Evolutionary conservation across 2,113 vertebrate species (phyloP), one percentile per base, ranked within the genome.

Genomic region (Otocyon megalotis): DNA sequence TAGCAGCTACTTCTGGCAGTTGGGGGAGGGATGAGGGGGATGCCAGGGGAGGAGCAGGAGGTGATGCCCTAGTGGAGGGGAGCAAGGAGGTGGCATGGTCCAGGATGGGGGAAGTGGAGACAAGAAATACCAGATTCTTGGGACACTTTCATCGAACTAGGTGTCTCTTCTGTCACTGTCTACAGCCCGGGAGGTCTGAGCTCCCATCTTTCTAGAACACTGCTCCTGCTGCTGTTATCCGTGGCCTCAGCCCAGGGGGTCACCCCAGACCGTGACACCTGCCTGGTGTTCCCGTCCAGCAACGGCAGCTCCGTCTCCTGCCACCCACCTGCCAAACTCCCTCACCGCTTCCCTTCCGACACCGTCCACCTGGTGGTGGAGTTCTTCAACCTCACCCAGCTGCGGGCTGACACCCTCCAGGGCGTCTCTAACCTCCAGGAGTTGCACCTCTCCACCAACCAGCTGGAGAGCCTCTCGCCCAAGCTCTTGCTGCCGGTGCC

Each of bases 371-470:
- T 99, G 80, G 98, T 98, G 0, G 97, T 99, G 81, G 99, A 99
- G 98, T 99, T 98, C 97, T 99, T 99, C 24, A 99, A 99, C 63
- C 88, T 99, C 97, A 98, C 98, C 20, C 43, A 72, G 80, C 96
- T 99, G 88, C 96, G 97, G 0, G 97, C 98, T 5, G 0, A 88
- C 0, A 95, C 99, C 4, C 97, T 99, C 9, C 96, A 8, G 0
- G 98, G 97, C 10, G 81, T 94, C 0, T 96, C 98, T 0, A 62
- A 96, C 26, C 98, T 99, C 37, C 91, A 79, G 69, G 99, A 98
- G 50, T 98, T 99, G 35, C 99, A 99, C 60, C 97, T 99, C 19
- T 99, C 99, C 84, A 98, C 91, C 93, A 99, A 99, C 97, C 95
- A 60, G 14, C 98, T 99, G 67, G 35, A 85, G 32, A 84, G 17